These are phyloP conservation scores for Cricetomys ansorgei DNA, from an alignment of 2,113 vertebrate species.

Conservation along the genomic window DNA sequence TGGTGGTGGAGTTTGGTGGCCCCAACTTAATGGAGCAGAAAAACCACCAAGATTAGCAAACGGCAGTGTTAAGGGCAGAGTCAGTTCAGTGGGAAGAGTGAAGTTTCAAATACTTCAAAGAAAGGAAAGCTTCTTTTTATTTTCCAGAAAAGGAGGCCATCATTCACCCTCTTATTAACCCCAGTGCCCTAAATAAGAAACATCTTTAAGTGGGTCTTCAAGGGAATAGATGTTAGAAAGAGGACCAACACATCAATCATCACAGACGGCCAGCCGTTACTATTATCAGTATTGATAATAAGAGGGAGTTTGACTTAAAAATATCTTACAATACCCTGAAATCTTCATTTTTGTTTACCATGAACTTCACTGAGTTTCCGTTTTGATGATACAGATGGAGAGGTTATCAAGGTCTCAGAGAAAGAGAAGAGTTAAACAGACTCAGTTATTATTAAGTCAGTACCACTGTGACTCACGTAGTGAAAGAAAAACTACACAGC, in stretches of 20 bases:
- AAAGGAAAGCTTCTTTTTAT: background rate
- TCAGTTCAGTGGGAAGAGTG: background rate
- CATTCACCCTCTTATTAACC: background rate
- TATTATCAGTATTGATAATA: constrained; percentile 8
- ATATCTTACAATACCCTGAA: background rate
- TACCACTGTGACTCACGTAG: constrained; percentile 18
- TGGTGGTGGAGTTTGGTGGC: background rate
- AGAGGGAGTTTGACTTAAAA: constrained; percentile 26
- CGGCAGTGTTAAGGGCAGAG: background rate
- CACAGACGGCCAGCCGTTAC: background rate
- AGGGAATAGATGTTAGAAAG: constrained; percentile 25
- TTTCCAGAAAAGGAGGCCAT: constrained; percentile 32
- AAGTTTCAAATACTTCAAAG: constrained; percentile 6
- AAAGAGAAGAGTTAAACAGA: constrained; percentile 61
- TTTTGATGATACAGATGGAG: constrained; percentile 31
- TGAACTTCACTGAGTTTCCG: background rate
- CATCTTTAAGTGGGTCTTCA: constrained; percentile 35
- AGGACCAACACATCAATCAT: constrained; percentile 17
- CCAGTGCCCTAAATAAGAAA: background rate
- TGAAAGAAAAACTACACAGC: constrained; percentile 48
- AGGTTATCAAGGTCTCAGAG: constrained; percentile 1
- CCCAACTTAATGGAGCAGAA: constrained; percentile 29
- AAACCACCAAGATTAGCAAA: constrained; percentile 16
- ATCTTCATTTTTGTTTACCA: constrained; percentile 36
- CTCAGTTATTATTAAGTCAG: constrained; percentile 31